Evolutionary conservation across 2,797 vertebrate genomes (phyloP).

Genomic region (Ptychobarbus kaznakovi): DNA sequence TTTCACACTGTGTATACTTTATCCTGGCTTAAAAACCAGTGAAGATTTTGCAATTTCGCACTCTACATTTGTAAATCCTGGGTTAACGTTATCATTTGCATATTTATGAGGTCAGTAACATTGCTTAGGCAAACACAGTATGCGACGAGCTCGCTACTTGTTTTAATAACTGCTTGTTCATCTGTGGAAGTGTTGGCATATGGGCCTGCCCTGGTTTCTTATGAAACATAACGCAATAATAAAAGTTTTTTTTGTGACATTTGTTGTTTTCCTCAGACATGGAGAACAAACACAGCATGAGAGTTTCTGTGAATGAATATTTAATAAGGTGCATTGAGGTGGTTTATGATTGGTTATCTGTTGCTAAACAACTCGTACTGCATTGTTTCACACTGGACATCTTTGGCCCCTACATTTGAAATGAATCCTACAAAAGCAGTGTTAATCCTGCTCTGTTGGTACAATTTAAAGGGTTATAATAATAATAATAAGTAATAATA

Average conservation of each 20-base stretch:
- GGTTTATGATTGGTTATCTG: slow-evolving; percentile 15
- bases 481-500: too few species aligned
- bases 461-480: background rate
- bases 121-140: background rate
- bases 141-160: background rate
- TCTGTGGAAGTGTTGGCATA: background rate
- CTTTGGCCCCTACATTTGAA: background rate
- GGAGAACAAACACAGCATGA: slow-evolving; percentile 5
- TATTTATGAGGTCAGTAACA: slow-evolving; percentile 22
- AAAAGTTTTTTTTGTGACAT: background rate
- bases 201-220: background rate
- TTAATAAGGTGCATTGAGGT: slow-evolving; percentile 5
- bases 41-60: background rate
- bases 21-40: slow-evolving; percentile 2
- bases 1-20: background rate
- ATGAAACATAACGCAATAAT: background rate
- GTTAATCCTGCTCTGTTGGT: background rate
- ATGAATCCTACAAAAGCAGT: background rate
- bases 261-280: slow-evolving; percentile 2
- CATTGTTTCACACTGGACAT: background rate
- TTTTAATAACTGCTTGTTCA: slow-evolving; percentile 6
- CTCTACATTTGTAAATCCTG: slow-evolving; percentile 2
- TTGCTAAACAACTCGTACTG: slow-evolving; percentile 7
- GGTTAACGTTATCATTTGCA: slow-evolving; percentile 1
- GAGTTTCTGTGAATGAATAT: slow-evolving; percentile 4